These are phyloP conservation scores for Ormyrus labotus DNA, from an alignment of 2,888 invertebrate species.

Conservation along the genomic window DNA sequence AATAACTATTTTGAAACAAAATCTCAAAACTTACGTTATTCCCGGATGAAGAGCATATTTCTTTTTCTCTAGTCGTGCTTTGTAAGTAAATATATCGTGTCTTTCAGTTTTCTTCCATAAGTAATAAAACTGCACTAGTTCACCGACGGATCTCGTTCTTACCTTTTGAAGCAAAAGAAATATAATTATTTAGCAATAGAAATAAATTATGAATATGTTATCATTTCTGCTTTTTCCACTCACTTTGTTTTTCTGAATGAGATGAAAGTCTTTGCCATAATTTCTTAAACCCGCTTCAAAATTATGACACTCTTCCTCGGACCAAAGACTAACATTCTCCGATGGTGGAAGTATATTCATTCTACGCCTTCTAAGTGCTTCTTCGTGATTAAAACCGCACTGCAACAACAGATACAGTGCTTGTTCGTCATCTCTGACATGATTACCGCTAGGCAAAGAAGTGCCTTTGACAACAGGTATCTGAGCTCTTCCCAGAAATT, in stretches of 20 bases:
- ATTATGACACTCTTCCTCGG: conserved; percentile 96
- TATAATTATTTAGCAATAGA: too few relatives aligned
- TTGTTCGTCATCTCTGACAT: conserved; percentile 91
- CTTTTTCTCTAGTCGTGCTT: conserved; percentile 92
- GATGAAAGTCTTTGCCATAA: conserved; percentile 97
- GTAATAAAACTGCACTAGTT: conserved; percentile 96
- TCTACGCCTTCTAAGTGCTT: conserved; percentile 88
- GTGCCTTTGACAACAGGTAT: conserved; percentile 73
- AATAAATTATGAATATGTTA: too few relatives aligned
- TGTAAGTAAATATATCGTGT: conserved; percentile 94
- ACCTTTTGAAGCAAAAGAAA: conserved; percentile 77
- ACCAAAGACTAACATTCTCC: conserved; percentile 92
- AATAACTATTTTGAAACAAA: too few relatives aligned
- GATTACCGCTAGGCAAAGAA: conserved; percentile 84
- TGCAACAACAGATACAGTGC: conserved; percentile 93
- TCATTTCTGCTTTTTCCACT: background rate
- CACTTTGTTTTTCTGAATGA: conserved; percentile 94
- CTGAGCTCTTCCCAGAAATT: conserved; percentile 83
- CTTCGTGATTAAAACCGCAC: conserved; percentile 96
- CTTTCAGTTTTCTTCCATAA: conserved; percentile 99
- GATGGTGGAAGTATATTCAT: conserved; percentile 84
- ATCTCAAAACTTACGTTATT: conserved; percentile 81
- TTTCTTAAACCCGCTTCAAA: conserved; percentile 96
- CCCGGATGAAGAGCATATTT: conserved; percentile 95
- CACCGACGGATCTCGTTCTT: conserved; percentile 94